Base-by-base conservation (phyloP, 1,140 invertebrate species). In the Caenorhabditis remanei region DNA sequence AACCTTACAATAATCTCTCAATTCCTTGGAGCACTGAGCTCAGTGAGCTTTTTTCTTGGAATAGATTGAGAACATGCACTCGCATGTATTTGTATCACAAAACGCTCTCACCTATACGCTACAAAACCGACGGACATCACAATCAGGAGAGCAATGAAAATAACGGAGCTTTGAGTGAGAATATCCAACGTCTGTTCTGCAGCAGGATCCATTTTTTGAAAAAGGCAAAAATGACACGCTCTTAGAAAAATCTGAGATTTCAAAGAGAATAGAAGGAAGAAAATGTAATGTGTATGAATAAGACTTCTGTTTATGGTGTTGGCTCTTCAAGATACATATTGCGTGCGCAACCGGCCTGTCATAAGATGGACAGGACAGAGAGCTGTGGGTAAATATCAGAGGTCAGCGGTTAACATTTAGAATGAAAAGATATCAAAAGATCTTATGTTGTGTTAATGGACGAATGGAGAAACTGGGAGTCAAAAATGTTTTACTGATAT, bases 301-400 rank as follows among this genome's bases (percentile, higher is more conserved):
- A 50, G 41, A 79, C 24, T 50, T 79, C 43, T 50, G 71, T 79
- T 32, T 50, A 79, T 24, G 46, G 46, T 79, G 71, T 50, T 50
- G 46, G 46, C 46, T 21, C 46, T 14, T 79, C 19, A 53, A 53
- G 71, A 79, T 79, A 79, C 71, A 79, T 19, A 53, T n/a, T 2
- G 32, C 8, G 41, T 50, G 71, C 46, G 71, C 71, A 53, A 71
- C 65, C 67, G 43, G 40, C 71, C 71, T 79, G 71, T 79, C 71
- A 79, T 61, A 13, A 9, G 46, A 79, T 79, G 71, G 71, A 79
- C 71, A 79, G 46, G 71, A 79, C 71, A 79, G 71, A 46, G 71
- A 79, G 71, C 46, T 79, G 71, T 79, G 71, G 71, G 71, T 50
- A 79, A 79, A 79, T 50, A 79, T 41, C 5, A 67, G 11, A 79